phyloP scores from a whole-genome alignment of 92 coral and sea anemone genomes.

The Phenganax stokvisi region DNA sequence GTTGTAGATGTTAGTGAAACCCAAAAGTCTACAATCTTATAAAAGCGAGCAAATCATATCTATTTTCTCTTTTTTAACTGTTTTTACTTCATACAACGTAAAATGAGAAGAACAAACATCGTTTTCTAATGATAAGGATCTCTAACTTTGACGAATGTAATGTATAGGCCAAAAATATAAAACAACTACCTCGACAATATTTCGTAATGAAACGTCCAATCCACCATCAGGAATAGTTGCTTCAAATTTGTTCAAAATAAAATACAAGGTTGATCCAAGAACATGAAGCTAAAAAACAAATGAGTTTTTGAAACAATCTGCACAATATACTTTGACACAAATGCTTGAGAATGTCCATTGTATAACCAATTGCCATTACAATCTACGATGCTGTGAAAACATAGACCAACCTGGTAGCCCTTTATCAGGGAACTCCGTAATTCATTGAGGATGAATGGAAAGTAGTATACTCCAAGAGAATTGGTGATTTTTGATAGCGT shows the following conservation, averaged over 20 bases:
- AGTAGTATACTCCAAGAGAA: constrained; percentile 84
- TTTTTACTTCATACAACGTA: too few relatives aligned
- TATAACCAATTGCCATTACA: too few relatives aligned
- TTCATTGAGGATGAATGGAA: constrained; percentile 76
- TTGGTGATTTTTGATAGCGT: constrained; percentile 75
- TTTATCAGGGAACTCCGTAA: constrained; percentile 62
- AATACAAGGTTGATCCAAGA: constrained; percentile 71
- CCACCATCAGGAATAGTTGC: constrained; percentile 63
- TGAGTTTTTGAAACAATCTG: background rate
- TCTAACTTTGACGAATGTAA: background rate
- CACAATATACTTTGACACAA: background rate
- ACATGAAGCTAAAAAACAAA: constrained; percentile 70
- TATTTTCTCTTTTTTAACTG: too few relatives aligned
- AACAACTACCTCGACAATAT: constrained; percentile 60
- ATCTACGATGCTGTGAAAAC: too few relatives aligned
- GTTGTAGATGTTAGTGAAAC: too few relatives aligned
- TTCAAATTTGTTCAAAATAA: constrained; percentile 60
- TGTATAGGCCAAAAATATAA: background rate
- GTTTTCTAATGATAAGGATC: background rate
- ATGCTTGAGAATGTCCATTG: too few relatives aligned
- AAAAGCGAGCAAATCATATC: too few relatives aligned
- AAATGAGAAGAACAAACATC: too few relatives aligned
- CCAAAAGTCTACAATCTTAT: too few relatives aligned
- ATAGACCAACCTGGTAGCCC: constrained; percentile 77
- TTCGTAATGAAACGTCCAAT: constrained; percentile 65